Evolutionary conservation across 1,140 invertebrate genomes (phyloP).

Genomic region (Stratiolaelaps scimitus): DNA sequence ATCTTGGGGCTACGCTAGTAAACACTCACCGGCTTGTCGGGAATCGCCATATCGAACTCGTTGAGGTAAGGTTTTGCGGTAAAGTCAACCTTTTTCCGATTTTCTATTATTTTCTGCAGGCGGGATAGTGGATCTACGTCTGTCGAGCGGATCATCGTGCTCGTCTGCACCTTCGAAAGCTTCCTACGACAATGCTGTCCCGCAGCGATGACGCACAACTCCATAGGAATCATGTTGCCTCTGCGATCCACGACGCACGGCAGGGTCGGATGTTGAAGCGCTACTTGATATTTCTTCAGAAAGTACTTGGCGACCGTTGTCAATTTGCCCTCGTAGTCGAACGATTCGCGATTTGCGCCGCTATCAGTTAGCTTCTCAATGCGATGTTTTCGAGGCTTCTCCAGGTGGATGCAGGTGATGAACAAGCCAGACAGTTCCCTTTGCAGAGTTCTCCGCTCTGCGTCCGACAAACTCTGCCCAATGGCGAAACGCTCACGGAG

Average conservation of each 20-base stretch:
- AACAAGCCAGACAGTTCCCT: no score
- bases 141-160: constrained; percentile 36
- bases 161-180: constrained; percentile 32
- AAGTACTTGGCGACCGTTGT: constrained; percentile 39
- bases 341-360: constrained; percentile 31
- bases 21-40: constrained; percentile 31
- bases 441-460: constrained; percentile 8
- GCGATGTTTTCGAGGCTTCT: constrained; percentile 32
- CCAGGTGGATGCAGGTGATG: constrained; percentile 27
- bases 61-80: constrained; percentile 35
- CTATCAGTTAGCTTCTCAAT: constrained; percentile 31
- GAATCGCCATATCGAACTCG: constrained; percentile 36
- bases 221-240: constrained; percentile 28
- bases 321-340: constrained; percentile 24
- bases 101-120: constrained; percentile 35
- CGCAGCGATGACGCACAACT: constrained; percentile 26
- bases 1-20: no score
- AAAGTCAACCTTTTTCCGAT: constrained; percentile 33
- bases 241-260: not conserved
- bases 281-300: constrained; percentile 30
- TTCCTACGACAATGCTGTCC: constrained; percentile 29
- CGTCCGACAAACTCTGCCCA: constrained; percentile 8
- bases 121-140: constrained; percentile 37
- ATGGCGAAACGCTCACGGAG: not conserved
- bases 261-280: not conserved